Evolutionary conservation across 2,113 vertebrate species (phyloP), one percentile per base, ranked within the genome.

Genomic region (Chamaea fasciata): DNA sequence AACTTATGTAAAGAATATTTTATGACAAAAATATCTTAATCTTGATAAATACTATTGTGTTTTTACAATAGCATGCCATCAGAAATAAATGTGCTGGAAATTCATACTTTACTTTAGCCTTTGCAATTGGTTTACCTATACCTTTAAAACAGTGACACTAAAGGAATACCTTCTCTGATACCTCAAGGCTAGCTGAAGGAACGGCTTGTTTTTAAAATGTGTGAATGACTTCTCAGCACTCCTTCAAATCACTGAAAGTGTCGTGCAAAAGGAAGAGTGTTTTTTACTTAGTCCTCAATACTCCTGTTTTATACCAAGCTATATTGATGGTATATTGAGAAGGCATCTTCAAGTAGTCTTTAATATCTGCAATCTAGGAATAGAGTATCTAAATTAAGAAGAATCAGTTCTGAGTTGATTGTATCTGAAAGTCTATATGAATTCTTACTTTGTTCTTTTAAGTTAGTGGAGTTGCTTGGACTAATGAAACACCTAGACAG

Each of bases 391-490:
- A 62, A 60, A 63, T 69, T 47, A 73, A 65, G 57, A 76, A 85
- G 64, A 76, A 41, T 35, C 27, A 33, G 3, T 63, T 74, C n/a
- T 30, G 26, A 65, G 39, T 71, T 95, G 35, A 63, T 87, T 80
- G 52, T 73, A 31, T 80, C 24, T 87, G 44, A 83, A 77, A 60
- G 57, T 60, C 17, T n/a, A 4, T 39, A 37, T 52, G 35, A 77
- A 56, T 82, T 81, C 47, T 89, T 80, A 24, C 67, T 70, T 33
- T 78, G 46, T 75, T 94, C 42, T 94, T 88, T 77, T 28, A 89
- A 98, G 98, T 98, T 70, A 99, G 99, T 80, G 99, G 99, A 83
- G 98, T 99, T 87, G 95, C 99, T 7, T 99, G 99, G 99, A 98
- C 97, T 52, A 99, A 97, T 71, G 99, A 99, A 82, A 96, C 98